phyloP scores from a whole-genome alignment of 1,140 invertebrate genomes.

The Listronotus bonariensis region DNA sequence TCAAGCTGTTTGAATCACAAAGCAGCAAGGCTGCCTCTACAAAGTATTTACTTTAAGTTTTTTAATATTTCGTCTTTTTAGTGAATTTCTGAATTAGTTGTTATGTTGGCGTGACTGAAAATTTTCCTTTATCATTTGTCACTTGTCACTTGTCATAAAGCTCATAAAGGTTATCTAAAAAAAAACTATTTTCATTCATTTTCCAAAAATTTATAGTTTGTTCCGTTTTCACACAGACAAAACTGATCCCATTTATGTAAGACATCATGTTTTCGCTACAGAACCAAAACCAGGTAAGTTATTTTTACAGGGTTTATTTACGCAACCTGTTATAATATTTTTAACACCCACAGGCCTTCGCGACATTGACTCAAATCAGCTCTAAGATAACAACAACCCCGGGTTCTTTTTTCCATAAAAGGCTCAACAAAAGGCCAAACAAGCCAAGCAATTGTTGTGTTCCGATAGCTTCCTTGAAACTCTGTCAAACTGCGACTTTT shows the following conservation, averaged over 20 bases:
- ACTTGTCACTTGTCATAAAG: conserved; percentile 13
- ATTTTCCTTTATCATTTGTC: not conserved
- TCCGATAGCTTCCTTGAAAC: conserved; percentile 53
- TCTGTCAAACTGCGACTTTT: conserved; percentile 50
- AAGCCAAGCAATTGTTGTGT: conserved; percentile 44
- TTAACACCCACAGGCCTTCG: conserved; percentile 47
- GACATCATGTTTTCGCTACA: conserved; percentile 53
- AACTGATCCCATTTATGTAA: conserved; percentile 24
- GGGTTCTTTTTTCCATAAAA: conserved; percentile 52
- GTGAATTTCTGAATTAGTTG: conserved; percentile 3
- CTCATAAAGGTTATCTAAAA: conserved; percentile 24
- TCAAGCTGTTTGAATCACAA: too few species aligned
- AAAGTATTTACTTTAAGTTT: too few species aligned
- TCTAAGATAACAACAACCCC: conserved; percentile 51
- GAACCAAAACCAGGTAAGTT: conserved; percentile 55
- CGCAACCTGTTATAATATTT: conserved; percentile 11
- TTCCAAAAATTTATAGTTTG: conserved; percentile 26
- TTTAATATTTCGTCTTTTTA: too few species aligned
- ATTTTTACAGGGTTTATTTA: conserved; percentile 2
- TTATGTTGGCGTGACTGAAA: not conserved
- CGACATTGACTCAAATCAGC: conserved; percentile 51
- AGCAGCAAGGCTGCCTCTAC: too few species aligned
- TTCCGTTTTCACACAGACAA: conserved; percentile 7
- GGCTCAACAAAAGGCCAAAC: conserved; percentile 37
- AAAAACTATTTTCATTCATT: conserved; percentile 30